phyloP scores from a whole-genome alignment of 2,113 vertebrate genomes.

The Sakesphorus luctuosus region DNA sequence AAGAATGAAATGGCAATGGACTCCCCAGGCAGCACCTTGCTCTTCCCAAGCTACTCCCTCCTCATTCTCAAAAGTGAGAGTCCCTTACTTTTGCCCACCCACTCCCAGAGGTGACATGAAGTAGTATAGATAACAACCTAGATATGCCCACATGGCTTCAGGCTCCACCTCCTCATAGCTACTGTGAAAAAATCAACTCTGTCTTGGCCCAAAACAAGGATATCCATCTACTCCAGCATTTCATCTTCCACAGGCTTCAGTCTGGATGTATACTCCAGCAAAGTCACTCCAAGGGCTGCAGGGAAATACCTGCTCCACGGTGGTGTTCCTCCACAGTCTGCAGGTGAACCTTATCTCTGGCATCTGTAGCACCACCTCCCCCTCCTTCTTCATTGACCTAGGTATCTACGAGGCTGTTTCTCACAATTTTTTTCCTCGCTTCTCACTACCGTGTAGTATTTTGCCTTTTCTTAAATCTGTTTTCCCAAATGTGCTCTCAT shows the following conservation, averaged over 20 bases:
- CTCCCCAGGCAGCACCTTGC: background rate
- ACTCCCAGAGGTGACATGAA: rapidly evolving
- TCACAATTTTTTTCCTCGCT: background rate
- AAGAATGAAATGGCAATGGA: background rate
- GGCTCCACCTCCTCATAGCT: rapidly evolving
- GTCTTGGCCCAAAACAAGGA: background rate
- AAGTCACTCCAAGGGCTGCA: background rate
- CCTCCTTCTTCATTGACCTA: background rate
- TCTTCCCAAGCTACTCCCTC: background rate
- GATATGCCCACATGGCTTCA: rapidly evolving
- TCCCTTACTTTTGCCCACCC: too few relatives aligned
- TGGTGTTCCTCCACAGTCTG: background rate
- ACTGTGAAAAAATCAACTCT: background rate
- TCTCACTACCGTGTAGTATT: rapidly evolving
- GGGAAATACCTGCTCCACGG: background rate
- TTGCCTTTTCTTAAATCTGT: background rate
- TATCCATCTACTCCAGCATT: background rate
- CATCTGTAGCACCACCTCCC: background rate
- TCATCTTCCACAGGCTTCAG: background rate
- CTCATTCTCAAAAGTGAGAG: rapidly evolving
- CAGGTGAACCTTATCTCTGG: background rate
- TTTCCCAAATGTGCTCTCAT: rapidly evolving
- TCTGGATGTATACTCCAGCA: background rate
- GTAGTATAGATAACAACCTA: background rate
- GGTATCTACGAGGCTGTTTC: background rate